These are phyloP conservation scores for Sycophila sp. DNA, from an alignment of 1,140 invertebrate genomes.

Conservation along the genomic window DNA sequence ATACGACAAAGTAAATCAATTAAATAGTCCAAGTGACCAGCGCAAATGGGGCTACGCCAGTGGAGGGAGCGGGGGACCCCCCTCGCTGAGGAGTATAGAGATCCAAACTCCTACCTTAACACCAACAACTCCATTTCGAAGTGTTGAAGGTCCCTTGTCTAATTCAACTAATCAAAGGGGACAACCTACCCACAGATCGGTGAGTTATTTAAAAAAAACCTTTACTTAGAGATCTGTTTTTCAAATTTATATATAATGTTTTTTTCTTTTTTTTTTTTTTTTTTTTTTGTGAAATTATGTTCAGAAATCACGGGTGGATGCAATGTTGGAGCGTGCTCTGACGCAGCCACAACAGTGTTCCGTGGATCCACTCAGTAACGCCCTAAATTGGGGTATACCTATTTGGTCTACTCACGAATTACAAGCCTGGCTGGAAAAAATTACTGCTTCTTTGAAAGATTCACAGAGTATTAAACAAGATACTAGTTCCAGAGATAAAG, in stretches of 20 bases:
- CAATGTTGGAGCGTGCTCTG: constrained; percentile 75
- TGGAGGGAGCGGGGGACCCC: constrained; percentile 61
- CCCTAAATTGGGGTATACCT: constrained; percentile 69
- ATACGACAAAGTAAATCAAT: constrained; percentile 54
- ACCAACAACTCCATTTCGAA: constrained; percentile 61
- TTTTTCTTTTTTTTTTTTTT: too few relatives aligned
- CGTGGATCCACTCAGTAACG: constrained; percentile 68
- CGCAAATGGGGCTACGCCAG: constrained; percentile 61
- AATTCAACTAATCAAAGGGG: constrained; percentile 60
- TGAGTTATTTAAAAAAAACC: constrained; percentile 45
- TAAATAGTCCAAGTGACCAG: constrained; percentile 46
- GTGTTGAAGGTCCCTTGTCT: constrained; percentile 61
- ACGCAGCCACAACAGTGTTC: constrained; percentile 66
- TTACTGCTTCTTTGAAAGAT: constrained; percentile 56
- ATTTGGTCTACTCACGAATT: constrained; percentile 72
- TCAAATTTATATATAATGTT: neutral
- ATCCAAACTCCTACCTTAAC: constrained; percentile 57
- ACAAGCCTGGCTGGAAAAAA: constrained; percentile 62
- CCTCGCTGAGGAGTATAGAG: constrained; percentile 61
- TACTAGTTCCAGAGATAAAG: constrained; percentile 49
- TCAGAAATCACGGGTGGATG: constrained; percentile 74
- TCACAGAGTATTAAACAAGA: constrained; percentile 50
- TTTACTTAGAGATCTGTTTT: constrained; percentile 2
- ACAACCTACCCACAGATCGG: constrained; percentile 63
- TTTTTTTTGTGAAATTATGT: too few relatives aligned